phyloP scores from a whole-genome alignment of 2,888 invertebrate species.

The Scaptomyza tumidula region DNA sequence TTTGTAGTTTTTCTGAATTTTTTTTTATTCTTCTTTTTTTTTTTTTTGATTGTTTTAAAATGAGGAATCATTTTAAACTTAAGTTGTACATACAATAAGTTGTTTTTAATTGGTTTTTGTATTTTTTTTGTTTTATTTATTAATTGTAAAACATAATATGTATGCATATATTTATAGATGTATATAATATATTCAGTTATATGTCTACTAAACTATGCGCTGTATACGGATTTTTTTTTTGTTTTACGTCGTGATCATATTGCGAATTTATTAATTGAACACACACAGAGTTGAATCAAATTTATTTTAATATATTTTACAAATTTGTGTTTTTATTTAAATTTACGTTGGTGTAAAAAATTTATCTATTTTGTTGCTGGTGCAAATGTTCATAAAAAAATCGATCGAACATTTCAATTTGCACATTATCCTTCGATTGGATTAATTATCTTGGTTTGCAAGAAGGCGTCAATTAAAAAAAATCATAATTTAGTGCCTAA shows the following conservation, averaged over 20 bases:
- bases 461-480: slow-evolving; percentile 49
- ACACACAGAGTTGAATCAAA: slow-evolving; percentile 49
- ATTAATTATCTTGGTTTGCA: slow-evolving; percentile 36
- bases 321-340: slow-evolving; percentile 14
- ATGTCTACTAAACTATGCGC: slow-evolving; percentile 71
- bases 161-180: slow-evolving; percentile 59
- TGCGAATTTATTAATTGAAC: slow-evolving; percentile 48
- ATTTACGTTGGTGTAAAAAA: slow-evolving; percentile 42
- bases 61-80: slow-evolving; percentile 55
- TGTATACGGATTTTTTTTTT: slow-evolving; percentile 44
- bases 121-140: slow-evolving; percentile 42
- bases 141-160: slow-evolving; percentile 77
- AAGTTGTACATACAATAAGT: slow-evolving; percentile 66
- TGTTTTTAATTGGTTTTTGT: slow-evolving; percentile 12
- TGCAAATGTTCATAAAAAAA: slow-evolving; percentile 34
- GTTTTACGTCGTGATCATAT: slow-evolving; percentile 28
- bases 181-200: slow-evolving; percentile 61
- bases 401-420: slow-evolving; percentile 33
- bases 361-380: slow-evolving; percentile 55
- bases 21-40: slow-evolving; percentile 50
- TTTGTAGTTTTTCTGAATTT: slow-evolving; percentile 51
- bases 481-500: slow-evolving; percentile 45
- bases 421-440: slow-evolving; percentile 3
- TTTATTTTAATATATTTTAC: slow-evolving; percentile 47
- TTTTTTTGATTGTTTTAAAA: slow-evolving; percentile 24